A percentile compares a stretch with the other conserved stretches of the same genome.
Conservation (phyloP, 2,797 vertebrate genomes). For the Capromys pilorides region DNA sequence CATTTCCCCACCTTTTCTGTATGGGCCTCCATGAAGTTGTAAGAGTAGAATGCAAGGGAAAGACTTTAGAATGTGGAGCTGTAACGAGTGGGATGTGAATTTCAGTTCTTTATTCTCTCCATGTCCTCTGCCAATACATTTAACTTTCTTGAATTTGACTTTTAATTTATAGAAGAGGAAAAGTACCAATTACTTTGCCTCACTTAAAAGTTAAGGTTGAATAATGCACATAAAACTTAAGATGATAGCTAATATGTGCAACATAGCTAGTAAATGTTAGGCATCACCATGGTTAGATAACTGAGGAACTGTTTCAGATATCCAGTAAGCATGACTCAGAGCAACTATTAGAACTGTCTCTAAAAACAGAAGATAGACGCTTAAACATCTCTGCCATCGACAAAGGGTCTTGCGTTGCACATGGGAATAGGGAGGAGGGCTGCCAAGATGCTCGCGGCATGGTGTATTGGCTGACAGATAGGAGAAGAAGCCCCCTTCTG, state of each 20-base stretch:
- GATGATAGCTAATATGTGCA: background rate
- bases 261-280: background rate
- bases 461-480: background rate
- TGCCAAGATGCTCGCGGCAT: background rate
- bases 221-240: background rate
- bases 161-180: constrained; percentile 28
- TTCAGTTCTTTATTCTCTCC: background rate
- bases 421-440: background rate
- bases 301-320: background rate
- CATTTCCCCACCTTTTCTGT: background rate
- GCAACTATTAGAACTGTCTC: background rate
- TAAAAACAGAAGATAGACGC: background rate
- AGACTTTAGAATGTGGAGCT: background rate
- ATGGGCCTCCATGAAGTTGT: background rate
- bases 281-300: constrained; percentile 6
- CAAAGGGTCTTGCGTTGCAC: background rate
- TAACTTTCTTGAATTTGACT: constrained; percentile 8
- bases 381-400: background rate
- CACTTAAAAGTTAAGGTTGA: background rate
- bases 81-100: background rate
- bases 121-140: background rate
- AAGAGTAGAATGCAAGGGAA: background rate
- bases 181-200: background rate
- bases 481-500: background rate
- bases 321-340: background rate